A percentile compares a stretch with the other conserved stretches of the same genome.
These are phyloP conservation scores for Galago senegalensis DNA, from an alignment of 2,797 vertebrate species.

Conservation along the genomic window DNA sequence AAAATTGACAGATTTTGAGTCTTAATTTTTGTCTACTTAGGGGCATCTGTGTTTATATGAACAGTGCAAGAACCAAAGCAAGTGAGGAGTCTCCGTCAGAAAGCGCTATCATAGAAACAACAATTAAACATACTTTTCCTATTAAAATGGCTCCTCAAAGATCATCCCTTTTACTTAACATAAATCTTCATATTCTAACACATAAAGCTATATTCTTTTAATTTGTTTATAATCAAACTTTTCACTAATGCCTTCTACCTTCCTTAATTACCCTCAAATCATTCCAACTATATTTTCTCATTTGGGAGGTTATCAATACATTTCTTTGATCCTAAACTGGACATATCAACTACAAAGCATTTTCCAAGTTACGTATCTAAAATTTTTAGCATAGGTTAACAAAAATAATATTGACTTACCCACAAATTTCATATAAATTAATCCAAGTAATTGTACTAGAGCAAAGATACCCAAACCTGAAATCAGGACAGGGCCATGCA, in stretches of 20 bases:
- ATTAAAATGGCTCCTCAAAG: constrained; percentile 1
- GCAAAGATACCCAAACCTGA: constrained; percentile 89
- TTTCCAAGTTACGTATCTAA: constrained; percentile 49
- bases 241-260: neutral
- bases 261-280: neutral
- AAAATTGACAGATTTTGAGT: neutral
- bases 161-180: neutral
- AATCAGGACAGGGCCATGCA: constrained; percentile 87
- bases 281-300: constrained; percentile 37
- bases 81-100: neutral
- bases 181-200: neutral
- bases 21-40: neutral
- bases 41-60: neutral
- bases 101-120: neutral
- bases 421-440: constrained; percentile 89
- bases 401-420: constrained; percentile 88
- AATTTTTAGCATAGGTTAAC: neutral
- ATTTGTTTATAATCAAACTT: constrained; percentile 1
- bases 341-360: constrained; percentile 16
- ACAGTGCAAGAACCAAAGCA: neutral
- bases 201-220: constrained; percentile 36
- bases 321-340: constrained; percentile 23
- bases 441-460: constrained; percentile 88
- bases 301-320: neutral
- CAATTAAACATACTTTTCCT: neutral